A percentile compares a stretch with the other conserved stretches of the same genome.
Conservation (phyloP, 2,888 invertebrate species). For the Meliscaeva auricollis region DNA sequence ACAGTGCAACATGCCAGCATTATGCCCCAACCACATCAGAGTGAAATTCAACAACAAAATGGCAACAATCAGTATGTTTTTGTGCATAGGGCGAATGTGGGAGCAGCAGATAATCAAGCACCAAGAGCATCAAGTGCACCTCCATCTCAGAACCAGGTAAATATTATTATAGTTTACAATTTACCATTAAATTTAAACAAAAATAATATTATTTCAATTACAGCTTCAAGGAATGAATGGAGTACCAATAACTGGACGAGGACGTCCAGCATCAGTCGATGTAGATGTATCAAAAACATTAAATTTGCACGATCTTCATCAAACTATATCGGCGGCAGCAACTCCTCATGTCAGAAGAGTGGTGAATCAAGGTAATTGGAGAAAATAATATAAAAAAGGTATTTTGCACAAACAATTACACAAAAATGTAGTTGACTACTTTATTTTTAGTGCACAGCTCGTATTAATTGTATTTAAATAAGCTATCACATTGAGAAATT, state of each 20-base stretch:
- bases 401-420: not conserved
- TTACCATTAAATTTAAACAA: not conserved
- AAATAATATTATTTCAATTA: constrained; percentile 74
- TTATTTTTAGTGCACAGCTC: not conserved
- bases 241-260: constrained; percentile 85
- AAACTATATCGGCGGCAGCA: constrained; percentile 83
- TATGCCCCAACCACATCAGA: constrained; percentile 77
- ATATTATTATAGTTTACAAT: not conserved
- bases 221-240: constrained; percentile 83
- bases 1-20: constrained; percentile 77
- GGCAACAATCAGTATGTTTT: constrained; percentile 91
- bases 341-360: constrained; percentile 82
- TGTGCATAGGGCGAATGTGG: constrained; percentile 89
- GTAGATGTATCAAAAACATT: constrained; percentile 83
- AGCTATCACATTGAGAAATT: no score
- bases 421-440: not conserved
- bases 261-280: constrained; percentile 89
- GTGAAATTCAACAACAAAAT: constrained; percentile 81
- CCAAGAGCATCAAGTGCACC: constrained; percentile 95
- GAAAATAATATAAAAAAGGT: not conserved
- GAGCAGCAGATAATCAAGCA: constrained; percentile 87
- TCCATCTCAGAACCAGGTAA: constrained; percentile 87
- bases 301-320: constrained; percentile 78
- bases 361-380: constrained; percentile 81
- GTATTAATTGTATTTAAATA: no score